phyloP scores from a whole-genome alignment of 2,797 vertebrate genomes.

The Sebastes elongatus region DNA sequence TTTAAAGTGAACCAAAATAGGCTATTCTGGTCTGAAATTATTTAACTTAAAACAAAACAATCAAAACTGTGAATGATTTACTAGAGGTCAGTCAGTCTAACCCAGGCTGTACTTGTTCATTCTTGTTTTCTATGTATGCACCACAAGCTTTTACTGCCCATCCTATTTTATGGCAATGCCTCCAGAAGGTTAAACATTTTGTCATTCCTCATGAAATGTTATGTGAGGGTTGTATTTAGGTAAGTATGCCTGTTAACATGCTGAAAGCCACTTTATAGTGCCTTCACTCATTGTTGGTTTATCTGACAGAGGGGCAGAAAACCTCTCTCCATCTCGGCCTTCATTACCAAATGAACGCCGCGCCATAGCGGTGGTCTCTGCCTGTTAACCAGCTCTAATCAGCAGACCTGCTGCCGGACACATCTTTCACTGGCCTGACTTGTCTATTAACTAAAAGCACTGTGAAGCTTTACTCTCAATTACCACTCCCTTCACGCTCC shows the following conservation, averaged over 20 bases:
- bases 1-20: background rate
- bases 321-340: slow-evolving; percentile 33
- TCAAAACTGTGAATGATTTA: slow-evolving; percentile 21
- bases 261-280: slow-evolving; percentile 52
- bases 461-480: slow-evolving; percentile 84
- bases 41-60: slow-evolving; percentile 2
- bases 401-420: slow-evolving; percentile 72
- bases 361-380: slow-evolving; percentile 37
- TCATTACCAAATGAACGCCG: slow-evolving; percentile 74
- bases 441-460: slow-evolving; percentile 86
- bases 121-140: slow-evolving; percentile 18
- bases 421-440: slow-evolving; percentile 84
- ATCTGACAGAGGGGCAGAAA: slow-evolving; percentile 45
- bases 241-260: slow-evolving; percentile 63
- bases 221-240: slow-evolving; percentile 59
- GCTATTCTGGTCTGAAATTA: background rate
- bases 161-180: slow-evolving; percentile 45
- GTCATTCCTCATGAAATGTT: slow-evolving; percentile 65
- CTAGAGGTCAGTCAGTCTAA: slow-evolving; percentile 5
- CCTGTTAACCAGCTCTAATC: slow-evolving; percentile 80
- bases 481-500: slow-evolving; percentile 80
- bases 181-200: slow-evolving; percentile 64
- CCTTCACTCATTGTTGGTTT: slow-evolving; percentile 58
- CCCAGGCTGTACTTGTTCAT: slow-evolving; percentile 9
- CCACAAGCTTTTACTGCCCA: slow-evolving; percentile 49